Evolutionary conservation across 2,888 invertebrate genomes (phyloP).

Genomic region (Eupithecia exiguata): DNA sequence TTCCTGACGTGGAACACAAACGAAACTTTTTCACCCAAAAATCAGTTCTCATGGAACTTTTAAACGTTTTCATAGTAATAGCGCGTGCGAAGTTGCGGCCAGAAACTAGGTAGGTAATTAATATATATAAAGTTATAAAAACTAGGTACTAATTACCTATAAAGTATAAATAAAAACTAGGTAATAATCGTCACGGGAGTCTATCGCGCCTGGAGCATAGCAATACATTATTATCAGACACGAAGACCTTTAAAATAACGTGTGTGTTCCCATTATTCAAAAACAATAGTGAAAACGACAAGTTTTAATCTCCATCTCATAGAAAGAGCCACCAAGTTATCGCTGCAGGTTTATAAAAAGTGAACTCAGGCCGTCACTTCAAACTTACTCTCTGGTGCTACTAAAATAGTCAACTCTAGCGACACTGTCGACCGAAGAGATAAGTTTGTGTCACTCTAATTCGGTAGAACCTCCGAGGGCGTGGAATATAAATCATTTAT

Average conservation of each 20-base stretch:
- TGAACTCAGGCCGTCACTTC: background rate
- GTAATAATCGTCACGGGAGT: background rate
- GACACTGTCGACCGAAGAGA: background rate
- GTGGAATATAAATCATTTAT: slow-evolving; percentile 35
- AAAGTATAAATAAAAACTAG: too few relatives aligned
- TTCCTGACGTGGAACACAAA: too few relatives aligned
- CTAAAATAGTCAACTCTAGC: background rate
- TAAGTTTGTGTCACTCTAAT: slow-evolving; percentile 4
- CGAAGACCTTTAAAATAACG: slow-evolving; percentile 31
- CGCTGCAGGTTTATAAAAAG: background rate
- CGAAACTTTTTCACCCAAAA: too few relatives aligned
- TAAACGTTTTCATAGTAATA: too few relatives aligned
- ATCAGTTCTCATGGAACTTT: too few relatives aligned
- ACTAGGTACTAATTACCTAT: too few relatives aligned
- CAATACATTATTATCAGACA: slow-evolving; percentile 32
- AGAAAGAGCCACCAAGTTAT: slow-evolving; percentile 7
- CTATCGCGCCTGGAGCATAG: background rate
- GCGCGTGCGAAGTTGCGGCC: too few relatives aligned
- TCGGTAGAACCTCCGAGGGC: slow-evolving; percentile 28
- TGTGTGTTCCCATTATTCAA: slow-evolving; percentile 56
- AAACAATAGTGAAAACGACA: slow-evolving; percentile 68
- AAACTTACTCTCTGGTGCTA: background rate
- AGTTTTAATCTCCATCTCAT: slow-evolving; percentile 62
- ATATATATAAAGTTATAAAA: too few relatives aligned
- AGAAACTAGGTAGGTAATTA: too few relatives aligned